Conservation (phyloP, 2,113 vertebrate genomes). For the Hippocampus barbouri region DNA sequence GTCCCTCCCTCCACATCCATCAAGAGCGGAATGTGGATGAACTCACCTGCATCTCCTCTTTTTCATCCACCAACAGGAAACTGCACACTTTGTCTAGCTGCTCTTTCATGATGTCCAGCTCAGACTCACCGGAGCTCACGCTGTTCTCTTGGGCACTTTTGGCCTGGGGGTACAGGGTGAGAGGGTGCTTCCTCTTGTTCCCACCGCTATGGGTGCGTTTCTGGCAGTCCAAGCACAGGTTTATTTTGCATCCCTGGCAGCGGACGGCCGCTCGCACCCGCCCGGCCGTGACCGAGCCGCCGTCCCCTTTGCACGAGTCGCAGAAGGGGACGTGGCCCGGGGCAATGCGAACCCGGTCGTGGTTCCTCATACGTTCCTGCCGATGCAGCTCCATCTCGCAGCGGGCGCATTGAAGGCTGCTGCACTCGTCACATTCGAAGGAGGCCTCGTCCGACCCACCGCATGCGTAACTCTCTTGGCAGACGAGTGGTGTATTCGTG, state of each 20-base stretch:
- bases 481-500: conserved; percentile 76
- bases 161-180: conserved; percentile 70
- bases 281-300: conserved; percentile 54
- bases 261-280: conserved; percentile 85
- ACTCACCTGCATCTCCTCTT: conserved; percentile 90
- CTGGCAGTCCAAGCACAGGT: conserved; percentile 93
- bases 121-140: conserved; percentile 68
- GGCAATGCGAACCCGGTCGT: conserved; percentile 85
- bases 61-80: conserved; percentile 94
- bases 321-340: conserved; percentile 88
- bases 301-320: conserved; percentile 84
- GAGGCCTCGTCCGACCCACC: conserved; percentile 86
- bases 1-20: rapidly evolving
- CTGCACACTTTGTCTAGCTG: conserved; percentile 87
- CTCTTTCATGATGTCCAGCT: conserved; percentile 76
- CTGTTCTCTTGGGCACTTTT: conserved; percentile 51
- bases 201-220: conserved; percentile 88
- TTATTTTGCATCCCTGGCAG: conserved; percentile 93
- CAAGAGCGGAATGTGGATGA: background rate
- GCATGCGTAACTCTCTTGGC: conserved; percentile 96
- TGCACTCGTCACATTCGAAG: conserved; percentile 94
- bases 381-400: conserved; percentile 92
- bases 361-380: conserved; percentile 86
- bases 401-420: conserved; percentile 87
- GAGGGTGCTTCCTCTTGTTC: conserved; percentile 88